Evolutionary conservation across 2,797 vertebrate genomes (phyloP).

Genomic region (Myotis pilosus): DNA sequence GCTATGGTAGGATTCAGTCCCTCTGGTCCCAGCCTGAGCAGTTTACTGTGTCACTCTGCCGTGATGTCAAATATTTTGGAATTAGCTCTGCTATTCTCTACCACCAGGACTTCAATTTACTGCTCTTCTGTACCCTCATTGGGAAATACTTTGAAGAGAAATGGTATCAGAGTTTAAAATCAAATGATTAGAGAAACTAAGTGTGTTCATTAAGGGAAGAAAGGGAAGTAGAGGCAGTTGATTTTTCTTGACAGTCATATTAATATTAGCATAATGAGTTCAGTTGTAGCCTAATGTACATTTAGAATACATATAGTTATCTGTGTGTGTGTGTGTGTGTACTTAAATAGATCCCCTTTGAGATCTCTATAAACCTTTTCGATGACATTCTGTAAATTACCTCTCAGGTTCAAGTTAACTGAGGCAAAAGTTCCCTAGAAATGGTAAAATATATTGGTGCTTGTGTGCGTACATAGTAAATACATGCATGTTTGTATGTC

Average conservation of each 20-base stretch:
- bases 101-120: neutral
- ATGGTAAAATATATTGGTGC: neutral
- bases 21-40: neutral
- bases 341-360: no score
- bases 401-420: neutral
- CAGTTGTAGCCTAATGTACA: neutral
- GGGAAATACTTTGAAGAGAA: conserved; percentile 25
- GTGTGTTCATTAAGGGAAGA: conserved; percentile 8
- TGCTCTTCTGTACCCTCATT: neutral
- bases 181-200: conserved; percentile 44
- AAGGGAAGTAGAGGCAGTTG: neutral
- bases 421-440: neutral
- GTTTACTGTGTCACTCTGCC: neutral
- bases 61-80: neutral
- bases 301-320: neutral
- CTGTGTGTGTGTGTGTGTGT: no score
- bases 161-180: conserved; percentile 11
- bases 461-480: neutral
- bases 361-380: no score
- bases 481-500: neutral
- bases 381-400: neutral
- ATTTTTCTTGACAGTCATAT: conserved; percentile 33
- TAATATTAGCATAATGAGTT: conserved; percentile 11
- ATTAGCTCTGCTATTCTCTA: neutral
- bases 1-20: neutral